A percentile compares a stretch with the other conserved stretches of the same genome.
These are phyloP conservation scores for Palythoa grandiflora DNA, from an alignment of 92 coral and sea anemone genomes.

Conservation along the genomic window DNA sequence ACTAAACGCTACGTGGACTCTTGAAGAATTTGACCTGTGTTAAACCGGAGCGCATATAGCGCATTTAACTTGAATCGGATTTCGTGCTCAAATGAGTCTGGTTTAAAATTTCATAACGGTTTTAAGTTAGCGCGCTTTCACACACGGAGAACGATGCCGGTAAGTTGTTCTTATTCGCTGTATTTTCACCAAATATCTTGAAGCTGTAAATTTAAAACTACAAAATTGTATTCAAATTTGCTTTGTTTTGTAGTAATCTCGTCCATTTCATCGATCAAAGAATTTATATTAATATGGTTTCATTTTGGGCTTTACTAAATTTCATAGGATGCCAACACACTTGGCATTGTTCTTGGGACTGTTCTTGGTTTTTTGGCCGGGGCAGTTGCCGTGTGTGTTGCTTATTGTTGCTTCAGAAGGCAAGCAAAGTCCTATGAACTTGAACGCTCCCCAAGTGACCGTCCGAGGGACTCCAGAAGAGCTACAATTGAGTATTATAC, in stretches of 20 bases:
- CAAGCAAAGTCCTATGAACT: slow-evolving; percentile 64
- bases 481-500: slow-evolving; percentile 74
- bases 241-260: neutral
- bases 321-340: slow-evolving; percentile 69
- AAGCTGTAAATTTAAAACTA: neutral
- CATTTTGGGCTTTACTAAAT: neutral
- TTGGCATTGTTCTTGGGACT: slow-evolving; percentile 82
- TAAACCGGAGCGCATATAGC: slow-evolving; percentile 2
- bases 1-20: slow-evolving; percentile 27
- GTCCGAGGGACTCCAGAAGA: slow-evolving; percentile 52
- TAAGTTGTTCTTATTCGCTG: slow-evolving; percentile 8
- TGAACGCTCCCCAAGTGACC: slow-evolving; percentile 36
- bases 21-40: slow-evolving; percentile 28
- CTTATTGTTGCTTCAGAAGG: slow-evolving; percentile 60
- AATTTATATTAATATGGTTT: neutral
- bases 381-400: slow-evolving; percentile 68
- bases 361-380: slow-evolving; percentile 84
- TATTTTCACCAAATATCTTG: neutral
- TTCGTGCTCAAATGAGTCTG: slow-evolving; percentile 15
- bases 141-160: slow-evolving; percentile 5
- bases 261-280: slow-evolving; percentile 10
- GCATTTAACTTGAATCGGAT: neutral
- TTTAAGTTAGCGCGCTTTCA: slow-evolving; percentile 8
- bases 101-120: slow-evolving; percentile 44
- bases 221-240: neutral